A percentile compares a stretch with the other conserved stretches of the same genome.
Conservation (phyloP, 64 coral and sea anemone species). For the Porites australiensis region DNA sequence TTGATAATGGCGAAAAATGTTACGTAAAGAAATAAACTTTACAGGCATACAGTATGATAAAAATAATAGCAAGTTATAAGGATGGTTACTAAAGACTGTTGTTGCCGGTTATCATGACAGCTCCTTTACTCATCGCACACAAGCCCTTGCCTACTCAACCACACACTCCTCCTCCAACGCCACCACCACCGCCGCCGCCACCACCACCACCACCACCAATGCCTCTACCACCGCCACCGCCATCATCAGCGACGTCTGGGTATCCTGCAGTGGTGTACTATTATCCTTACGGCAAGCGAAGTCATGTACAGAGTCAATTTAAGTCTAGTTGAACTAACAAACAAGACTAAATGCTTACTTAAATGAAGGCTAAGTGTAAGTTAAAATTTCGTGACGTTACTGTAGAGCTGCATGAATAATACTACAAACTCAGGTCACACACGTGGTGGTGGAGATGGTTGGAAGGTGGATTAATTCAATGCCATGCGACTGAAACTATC, state of each 20-base stretch:
- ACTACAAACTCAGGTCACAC: too few relatives aligned
- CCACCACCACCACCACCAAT: background rate
- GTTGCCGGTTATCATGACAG: background rate
- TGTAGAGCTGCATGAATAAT: too few relatives aligned
- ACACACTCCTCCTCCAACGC: background rate
- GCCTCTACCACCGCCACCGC: background rate
- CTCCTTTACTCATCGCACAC: background rate
- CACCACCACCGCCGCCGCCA: slow-evolving; percentile 1
- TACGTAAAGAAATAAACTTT: too few relatives aligned
- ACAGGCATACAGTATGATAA: background rate
- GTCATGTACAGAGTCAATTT: background rate
- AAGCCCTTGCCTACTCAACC: background rate
- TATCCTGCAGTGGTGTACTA: slow-evolving; percentile 11
- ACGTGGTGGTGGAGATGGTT: slow-evolving; percentile 26
- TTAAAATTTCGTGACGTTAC: background rate
- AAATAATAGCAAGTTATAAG: background rate
- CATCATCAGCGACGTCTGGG: background rate
- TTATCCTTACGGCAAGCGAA: slow-evolving; percentile 30
- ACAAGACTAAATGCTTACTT: background rate
- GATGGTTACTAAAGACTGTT: background rate
- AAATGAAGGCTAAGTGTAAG: slow-evolving; percentile 4
- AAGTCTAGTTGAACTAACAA: background rate
- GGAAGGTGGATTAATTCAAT: background rate
- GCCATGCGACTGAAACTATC: background rate
- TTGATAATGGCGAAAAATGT: too few relatives aligned